Evolutionary conservation across 2,797 vertebrate species (phyloP), one percentile per base, ranked within the genome.

Genomic region (Tolypeutes matacus): DNA sequence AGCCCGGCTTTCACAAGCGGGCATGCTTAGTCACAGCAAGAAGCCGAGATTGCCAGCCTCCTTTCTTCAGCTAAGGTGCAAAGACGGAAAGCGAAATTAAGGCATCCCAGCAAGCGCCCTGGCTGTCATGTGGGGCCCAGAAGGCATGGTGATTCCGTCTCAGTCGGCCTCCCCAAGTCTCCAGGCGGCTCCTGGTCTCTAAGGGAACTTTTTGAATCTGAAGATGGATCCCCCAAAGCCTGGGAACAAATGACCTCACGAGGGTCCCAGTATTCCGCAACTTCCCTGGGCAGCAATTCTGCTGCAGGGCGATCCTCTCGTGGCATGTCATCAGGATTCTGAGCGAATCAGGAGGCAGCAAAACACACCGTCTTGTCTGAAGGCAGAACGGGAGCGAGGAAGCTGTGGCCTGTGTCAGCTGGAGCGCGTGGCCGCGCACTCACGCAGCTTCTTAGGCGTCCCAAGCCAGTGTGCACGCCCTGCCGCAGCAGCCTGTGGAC

Each of bases 271-370:
- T 23, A 56, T 62, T 34, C 42, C 1, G 10, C 12, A 10, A 0
- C 15, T 2, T 69, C 89, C 25, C 29, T 29, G 42, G 42, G 56
- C 80, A 21, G 93, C 82, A 65, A 0, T 0, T 14, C 0, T 10
- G 1, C 51, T 12, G 7, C 0, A 56, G 23, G 78, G 36, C 10
- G 7, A 0, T 17, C 31, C 27, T 17, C 7, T 73, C 86, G 8
- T 0, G 10, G 73, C 36, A 10, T 0, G 0, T 0, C 1, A 18
- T 18, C 20, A 25, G 2, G 92, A 10, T 36, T 18, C 0, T 1
- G 36, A 0, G 3, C 2, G 53, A 17, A 46, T 1, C 2, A 20
- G 25, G n/a, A 78, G 0, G 0, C 51, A 42, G 7, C 56, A 0
- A 89, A 56, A 29, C 86, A 4, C 8, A 17, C 0, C 27, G 25